phyloP scores from a whole-genome alignment of 2,797 vertebrate genomes.

The Lindbergichthys nudifrons region DNA sequence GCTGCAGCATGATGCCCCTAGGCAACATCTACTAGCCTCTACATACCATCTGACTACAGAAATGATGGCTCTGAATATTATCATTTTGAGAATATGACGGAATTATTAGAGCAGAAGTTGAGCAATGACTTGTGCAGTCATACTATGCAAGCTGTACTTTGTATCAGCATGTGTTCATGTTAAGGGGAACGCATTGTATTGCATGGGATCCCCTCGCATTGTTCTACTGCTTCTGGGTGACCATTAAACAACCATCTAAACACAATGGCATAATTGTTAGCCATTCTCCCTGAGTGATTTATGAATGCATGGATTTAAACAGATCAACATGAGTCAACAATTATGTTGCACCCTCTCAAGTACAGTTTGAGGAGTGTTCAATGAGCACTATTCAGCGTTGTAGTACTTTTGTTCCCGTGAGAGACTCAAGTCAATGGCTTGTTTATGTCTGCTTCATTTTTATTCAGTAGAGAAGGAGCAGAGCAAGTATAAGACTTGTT shows the following conservation, averaged over 20 bases:
- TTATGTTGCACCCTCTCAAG: constrained; percentile 32
- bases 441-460: constrained; percentile 40
- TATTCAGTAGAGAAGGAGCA: constrained; percentile 8
- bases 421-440: constrained; percentile 32
- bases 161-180: constrained; percentile 14
- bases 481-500: constrained; percentile 22
- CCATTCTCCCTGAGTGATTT: constrained; percentile 5
- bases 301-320: constrained; percentile 31
- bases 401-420: constrained; percentile 35
- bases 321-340: constrained; percentile 33
- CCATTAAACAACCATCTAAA: not conserved
- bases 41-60: constrained; percentile 42
- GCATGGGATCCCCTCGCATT: not conserved
- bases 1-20: constrained; percentile 36
- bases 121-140: constrained; percentile 31
- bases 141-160: constrained; percentile 14
- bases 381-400: constrained; percentile 33
- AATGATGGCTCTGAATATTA: constrained; percentile 36
- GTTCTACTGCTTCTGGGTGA: not conserved
- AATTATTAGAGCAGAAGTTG: constrained; percentile 57
- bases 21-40: constrained; percentile 49
- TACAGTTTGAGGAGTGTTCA: constrained; percentile 42
- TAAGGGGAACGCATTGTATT: constrained; percentile 17
- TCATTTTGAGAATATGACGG: constrained; percentile 35
- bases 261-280: not conserved